These are phyloP conservation scores for human (Homo sapiens) DNA, from an alignment of 2,113 vertebrate species.

Conservation along the genomic window GRCh38 chr2:144281501-144282000, in stretches of 20 bases:
- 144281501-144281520: not conserved
- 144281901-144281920: not conserved
- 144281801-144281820: not conserved
- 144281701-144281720: not conserved
- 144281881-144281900: too few species aligned
- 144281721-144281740: not conserved
- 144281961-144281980: not conserved
- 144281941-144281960: not conserved
- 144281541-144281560: not conserved
- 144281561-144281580: not conserved
- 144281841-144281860: not conserved
- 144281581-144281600: not conserved
- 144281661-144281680: not conserved
- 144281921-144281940: not conserved
- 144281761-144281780: not conserved
- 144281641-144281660: not conserved
- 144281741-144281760: not conserved
- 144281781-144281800: not conserved
- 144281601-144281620: not conserved
- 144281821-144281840: not conserved
- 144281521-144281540: not conserved
- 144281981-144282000: not conserved
- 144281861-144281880: too few species aligned
- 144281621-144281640: not conserved
- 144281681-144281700: not conserved